phyloP scores from a whole-genome alignment of 2,797 vertebrate species.

The Bovichtus variegatus region DNA sequence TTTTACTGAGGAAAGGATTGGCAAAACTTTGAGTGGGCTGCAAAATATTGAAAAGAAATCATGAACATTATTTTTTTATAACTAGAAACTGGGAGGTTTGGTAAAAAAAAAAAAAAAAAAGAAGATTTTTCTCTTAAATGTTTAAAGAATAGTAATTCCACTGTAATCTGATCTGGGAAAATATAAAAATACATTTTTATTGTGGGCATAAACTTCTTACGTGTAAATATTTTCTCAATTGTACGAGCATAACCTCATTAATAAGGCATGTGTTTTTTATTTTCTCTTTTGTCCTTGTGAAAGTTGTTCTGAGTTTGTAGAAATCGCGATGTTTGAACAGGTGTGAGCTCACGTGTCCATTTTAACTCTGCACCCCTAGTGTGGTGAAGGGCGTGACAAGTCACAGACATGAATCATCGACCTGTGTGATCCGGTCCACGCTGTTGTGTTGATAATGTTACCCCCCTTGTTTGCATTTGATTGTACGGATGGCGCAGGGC shows the following conservation, averaged over 20 bases:
- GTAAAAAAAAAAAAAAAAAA: not conserved
- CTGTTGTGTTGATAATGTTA: slow-evolving; percentile 42
- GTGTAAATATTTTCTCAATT: not conserved
- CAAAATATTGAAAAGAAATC: not conserved
- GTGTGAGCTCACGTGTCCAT: slow-evolving; percentile 44
- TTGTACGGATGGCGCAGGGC: slow-evolving; percentile 45
- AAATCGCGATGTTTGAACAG: slow-evolving; percentile 61
- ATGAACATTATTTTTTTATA: not conserved
- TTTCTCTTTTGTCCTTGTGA: not conserved
- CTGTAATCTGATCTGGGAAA: not conserved
- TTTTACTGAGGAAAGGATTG: not conserved
- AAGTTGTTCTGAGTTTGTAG: slow-evolving; percentile 5
- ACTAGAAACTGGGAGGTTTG: not conserved
- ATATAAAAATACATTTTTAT: not conserved
- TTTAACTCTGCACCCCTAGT: not conserved
- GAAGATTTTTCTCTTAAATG: not conserved
- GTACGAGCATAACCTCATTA: not conserved
- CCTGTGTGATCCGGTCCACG: slow-evolving; percentile 1
- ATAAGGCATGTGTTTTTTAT: slow-evolving; percentile 15
- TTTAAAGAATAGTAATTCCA: not conserved
- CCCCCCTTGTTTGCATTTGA: slow-evolving; percentile 49
- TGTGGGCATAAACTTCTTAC: not conserved
- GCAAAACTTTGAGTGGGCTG: not conserved
- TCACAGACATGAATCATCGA: slow-evolving; percentile 26
- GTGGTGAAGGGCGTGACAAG: slow-evolving; percentile 22